phyloP scores from a whole-genome alignment of 2,888 invertebrate genomes.

The Salticus scenicus region DNA sequence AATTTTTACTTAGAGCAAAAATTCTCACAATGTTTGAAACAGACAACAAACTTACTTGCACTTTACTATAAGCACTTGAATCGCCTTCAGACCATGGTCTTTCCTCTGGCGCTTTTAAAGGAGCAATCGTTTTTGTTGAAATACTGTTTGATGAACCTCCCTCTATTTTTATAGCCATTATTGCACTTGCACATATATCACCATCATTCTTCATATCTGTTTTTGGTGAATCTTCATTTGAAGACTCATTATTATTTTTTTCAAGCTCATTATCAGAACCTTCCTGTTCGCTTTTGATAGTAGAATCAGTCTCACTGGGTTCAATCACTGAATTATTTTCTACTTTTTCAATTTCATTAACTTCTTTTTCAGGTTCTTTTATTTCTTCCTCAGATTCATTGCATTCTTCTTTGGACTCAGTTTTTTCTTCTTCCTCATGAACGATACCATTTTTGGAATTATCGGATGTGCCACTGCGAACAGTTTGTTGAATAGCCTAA shows the following conservation, averaged over 20 bases:
- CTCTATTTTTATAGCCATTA: neutral
- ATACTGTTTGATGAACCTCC: neutral
- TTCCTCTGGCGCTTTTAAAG: neutral
- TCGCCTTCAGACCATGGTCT: constrained; percentile 63
- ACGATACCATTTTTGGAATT: too few relatives aligned
- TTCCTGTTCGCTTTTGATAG: too few relatives aligned
- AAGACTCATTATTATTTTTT: too few relatives aligned
- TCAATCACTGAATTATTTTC: too few relatives aligned
- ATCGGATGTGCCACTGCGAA: too few relatives aligned
- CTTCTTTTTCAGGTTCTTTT: neutral
- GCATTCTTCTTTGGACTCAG: neutral
- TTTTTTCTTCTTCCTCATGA: neutral
- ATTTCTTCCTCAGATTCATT: neutral
- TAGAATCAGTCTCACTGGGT: too few relatives aligned
- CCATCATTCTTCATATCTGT: neutral
- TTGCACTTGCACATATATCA: neutral
- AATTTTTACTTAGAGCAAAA: too few relatives aligned
- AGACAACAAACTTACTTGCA: constrained; percentile 22
- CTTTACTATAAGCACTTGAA: constrained; percentile 16
- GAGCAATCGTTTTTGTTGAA: neutral
- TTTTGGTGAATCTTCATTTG: neutral
- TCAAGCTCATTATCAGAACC: too few relatives aligned
- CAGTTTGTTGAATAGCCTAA: too few relatives aligned
- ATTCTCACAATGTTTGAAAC: too few relatives aligned
- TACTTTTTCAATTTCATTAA: neutral